These are phyloP conservation scores for Hirtodrosophila cameraria DNA, from an alignment of 2,888 invertebrate genomes.

Conservation along the genomic window DNA sequence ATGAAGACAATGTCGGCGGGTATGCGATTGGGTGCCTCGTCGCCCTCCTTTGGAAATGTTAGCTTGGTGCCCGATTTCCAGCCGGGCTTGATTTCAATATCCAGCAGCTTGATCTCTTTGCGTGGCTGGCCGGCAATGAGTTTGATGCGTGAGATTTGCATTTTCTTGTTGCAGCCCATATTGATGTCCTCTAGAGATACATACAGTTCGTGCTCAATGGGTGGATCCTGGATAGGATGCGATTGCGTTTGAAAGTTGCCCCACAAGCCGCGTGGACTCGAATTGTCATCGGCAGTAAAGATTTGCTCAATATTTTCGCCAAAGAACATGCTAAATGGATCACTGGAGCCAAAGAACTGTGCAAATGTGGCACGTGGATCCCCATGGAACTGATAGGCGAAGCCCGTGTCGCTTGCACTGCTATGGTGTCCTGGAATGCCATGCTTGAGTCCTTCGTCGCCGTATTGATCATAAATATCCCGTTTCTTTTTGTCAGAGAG, in stretches of 20 bases:
- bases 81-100: conserved; percentile 98
- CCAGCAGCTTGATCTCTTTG: conserved; percentile 97
- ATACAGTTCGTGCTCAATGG: conserved; percentile 96
- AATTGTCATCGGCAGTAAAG: conserved; percentile 92
- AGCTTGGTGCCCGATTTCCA: conserved; percentile 99
- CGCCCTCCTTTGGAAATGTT: conserved; percentile 97
- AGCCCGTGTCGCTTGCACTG: conserved; percentile 88
- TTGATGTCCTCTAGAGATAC: conserved; percentile 97
- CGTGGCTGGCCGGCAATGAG: conserved; percentile 92
- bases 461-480: conserved; percentile 96
- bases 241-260: conserved; percentile 72
- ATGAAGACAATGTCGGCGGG: conserved; percentile 98
- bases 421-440: conserved; percentile 87
- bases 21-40: conserved; percentile 95
- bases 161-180: conserved; percentile 97
- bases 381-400: conserved; percentile 95
- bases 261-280: conserved; percentile 83
- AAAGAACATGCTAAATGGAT: conserved; percentile 98
- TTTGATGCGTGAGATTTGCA: conserved; percentile 96
- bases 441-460: conserved; percentile 97
- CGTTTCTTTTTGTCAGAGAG: conserved; percentile 98
- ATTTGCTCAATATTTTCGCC: conserved; percentile 91
- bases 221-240: conserved; percentile 89
- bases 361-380: conserved; percentile 98
- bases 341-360: conserved; percentile 98